Evolutionary conservation across 1,140 invertebrate genomes (phyloP).

Genomic region (Bombus cullumanus): DNA sequence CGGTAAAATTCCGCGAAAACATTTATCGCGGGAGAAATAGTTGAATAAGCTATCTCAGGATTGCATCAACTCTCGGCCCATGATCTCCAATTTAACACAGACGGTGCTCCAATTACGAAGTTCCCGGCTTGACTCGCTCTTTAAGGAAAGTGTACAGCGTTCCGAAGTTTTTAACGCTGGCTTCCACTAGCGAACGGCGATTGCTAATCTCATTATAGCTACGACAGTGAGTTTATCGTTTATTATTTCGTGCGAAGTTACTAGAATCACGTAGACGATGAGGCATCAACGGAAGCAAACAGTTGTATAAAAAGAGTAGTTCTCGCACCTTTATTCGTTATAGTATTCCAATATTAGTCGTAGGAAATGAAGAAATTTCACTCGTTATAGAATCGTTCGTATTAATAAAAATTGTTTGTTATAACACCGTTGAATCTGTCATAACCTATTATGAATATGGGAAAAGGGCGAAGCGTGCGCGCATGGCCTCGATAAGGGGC

Average conservation of each 20-base stretch:
- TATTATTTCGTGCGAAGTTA: slow-evolving; percentile 27
- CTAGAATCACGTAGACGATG: not conserved
- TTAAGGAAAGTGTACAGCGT: slow-evolving; percentile 24
- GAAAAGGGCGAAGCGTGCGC: not conserved
- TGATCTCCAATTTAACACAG: slow-evolving; percentile 45
- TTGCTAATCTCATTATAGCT: slow-evolving; percentile 37
- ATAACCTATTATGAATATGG: too few species aligned
- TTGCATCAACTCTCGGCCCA: slow-evolving; percentile 35
- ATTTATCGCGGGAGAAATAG: slow-evolving; percentile 12
- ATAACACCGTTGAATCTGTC: too few species aligned
- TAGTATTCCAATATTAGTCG: too few species aligned
- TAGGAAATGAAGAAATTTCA: too few species aligned
- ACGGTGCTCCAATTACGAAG: slow-evolving; percentile 46
- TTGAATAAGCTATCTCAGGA: slow-evolving; percentile 25
- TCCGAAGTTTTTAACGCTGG: slow-evolving; percentile 18
- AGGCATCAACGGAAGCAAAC: not conserved
- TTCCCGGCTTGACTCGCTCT: slow-evolving; percentile 16
- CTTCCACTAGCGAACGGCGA: not conserved
- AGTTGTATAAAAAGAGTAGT: too few species aligned
- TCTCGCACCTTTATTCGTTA: too few species aligned
- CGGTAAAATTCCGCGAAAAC: slow-evolving; percentile 13
- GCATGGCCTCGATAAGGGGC: slow-evolving; percentile 48
- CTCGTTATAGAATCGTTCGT: too few species aligned
- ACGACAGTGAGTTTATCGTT: slow-evolving; percentile 39
- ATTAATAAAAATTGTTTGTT: too few species aligned